Evolutionary conservation across 37 sponge, comb jelly and placozoan genomes (phyloP), one percentile per base, ranked within the genome.

Genomic region (Spongilla lacustris): DNA sequence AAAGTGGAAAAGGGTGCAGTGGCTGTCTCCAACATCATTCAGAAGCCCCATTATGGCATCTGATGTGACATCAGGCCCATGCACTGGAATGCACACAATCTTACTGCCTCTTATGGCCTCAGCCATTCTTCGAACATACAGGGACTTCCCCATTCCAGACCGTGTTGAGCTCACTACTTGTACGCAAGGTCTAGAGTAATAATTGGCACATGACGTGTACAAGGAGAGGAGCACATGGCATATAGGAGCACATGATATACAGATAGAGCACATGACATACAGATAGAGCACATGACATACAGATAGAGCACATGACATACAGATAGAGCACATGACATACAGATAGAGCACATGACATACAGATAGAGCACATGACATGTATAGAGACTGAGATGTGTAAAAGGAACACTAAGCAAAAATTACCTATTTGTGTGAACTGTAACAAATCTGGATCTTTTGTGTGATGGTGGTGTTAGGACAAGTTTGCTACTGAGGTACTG

Each of bases 101-200:
- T 31, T 69, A 8, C 24, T 14, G 24, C 26, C 26, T 31, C 67
- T 10, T 12, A 89, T 48, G 21, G 25, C 12, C 50, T 94, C 92
- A 8, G 79, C 92, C 67, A 88, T 71, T 27, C 89, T 37, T 22
- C 48, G 23, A 48, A 94, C 71, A 49, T 80, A 91, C 4, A 91
- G 89, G 66, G 94, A 88, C 82, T 94, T 94, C 31, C 94, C 94
- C 92, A 94, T 90, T 24, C 92, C 94, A 71, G 92, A 74, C 0
- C 92, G 85, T 26, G 26, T 32, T 36, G 94, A 94, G 8, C 68
- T 68, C 33, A 88, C 88, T 28, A 88, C 69, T 28, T 77, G 36
- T 24, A 82, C 88, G 69, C 83, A 70, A 4, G 76, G 82, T 10
- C 88, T 88, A 34, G 1, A 10, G 46, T 8, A 46, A 46, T 46